Percentiles rank a stretch among this genome's conserved stretches.
Evolutionary conservation across 2,113 vertebrate genomes (phyloP).

Genomic region (Prionailurus viverrinus): DNA sequence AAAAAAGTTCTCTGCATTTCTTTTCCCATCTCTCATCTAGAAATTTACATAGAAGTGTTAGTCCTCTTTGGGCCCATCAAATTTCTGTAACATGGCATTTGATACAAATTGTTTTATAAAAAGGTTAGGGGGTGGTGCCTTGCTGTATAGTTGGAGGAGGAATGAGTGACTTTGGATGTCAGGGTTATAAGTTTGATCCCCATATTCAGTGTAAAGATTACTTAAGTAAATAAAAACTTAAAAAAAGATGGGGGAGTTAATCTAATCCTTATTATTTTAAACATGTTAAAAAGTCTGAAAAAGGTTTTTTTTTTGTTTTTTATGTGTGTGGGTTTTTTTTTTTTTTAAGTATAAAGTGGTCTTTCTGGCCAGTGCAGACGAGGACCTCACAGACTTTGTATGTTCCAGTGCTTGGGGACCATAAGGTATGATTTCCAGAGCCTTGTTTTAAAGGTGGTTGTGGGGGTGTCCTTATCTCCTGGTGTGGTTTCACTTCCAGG

Average conservation of each 20-base stretch:
- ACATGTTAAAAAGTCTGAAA: background rate
- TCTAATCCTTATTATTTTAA: slow-evolving; percentile 16
- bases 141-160: background rate
- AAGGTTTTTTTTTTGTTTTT: background rate
- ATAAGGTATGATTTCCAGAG: background rate
- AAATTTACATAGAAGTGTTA: background rate
- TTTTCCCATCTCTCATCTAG: background rate
- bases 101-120: background rate
- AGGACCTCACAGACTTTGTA: background rate
- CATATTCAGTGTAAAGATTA: background rate
- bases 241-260: background rate
- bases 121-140: background rate
- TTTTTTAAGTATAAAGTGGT: background rate
- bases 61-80: background rate
- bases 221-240: background rate
- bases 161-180: background rate
- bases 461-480: background rate
- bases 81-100: background rate
- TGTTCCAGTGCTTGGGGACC: background rate
- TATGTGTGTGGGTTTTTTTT: background rate
- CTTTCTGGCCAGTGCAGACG: background rate
- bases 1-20: background rate
- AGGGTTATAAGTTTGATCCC: background rate
- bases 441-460: background rate
- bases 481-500: background rate